phyloP scores from a whole-genome alignment of 2,113 vertebrate genomes.

The Apaloderma vittatum region DNA sequence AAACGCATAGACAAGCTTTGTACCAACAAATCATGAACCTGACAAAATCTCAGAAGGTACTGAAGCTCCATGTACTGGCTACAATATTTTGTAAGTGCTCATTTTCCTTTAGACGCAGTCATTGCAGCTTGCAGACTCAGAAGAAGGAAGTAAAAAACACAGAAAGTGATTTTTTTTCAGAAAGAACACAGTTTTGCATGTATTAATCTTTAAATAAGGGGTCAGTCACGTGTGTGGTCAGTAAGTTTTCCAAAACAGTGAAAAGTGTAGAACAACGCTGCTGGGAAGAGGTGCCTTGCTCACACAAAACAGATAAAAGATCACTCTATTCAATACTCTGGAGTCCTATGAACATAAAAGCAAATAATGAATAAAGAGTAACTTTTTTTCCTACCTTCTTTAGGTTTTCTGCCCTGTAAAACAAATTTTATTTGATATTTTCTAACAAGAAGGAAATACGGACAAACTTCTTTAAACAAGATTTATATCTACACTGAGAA shows the following conservation, averaged over 20 bases:
- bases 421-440: neutral
- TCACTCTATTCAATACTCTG: neutral
- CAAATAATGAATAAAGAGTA: neutral
- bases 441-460: conserved; percentile 38
- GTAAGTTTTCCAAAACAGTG: conserved; percentile 3
- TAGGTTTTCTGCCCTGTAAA: neutral
- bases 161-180: neutral
- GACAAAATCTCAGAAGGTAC: neutral
- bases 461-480: conserved; percentile 23
- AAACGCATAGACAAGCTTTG: neutral
- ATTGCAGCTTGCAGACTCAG: neutral
- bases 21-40: neutral
- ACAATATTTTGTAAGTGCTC: neutral
- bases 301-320: neutral
- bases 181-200: neutral
- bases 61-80: neutral
- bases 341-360: neutral
- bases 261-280: neutral
- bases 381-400: neutral
- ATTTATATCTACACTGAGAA: conserved; percentile 35
- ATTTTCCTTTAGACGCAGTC: neutral
- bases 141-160: neutral
- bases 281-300: neutral
- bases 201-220: neutral
- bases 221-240: neutral